Evolutionary conservation across 2,797 vertebrate species (phyloP), one percentile per base, ranked within the genome.

Genomic region (Centroberyx gerrardi): DNA sequence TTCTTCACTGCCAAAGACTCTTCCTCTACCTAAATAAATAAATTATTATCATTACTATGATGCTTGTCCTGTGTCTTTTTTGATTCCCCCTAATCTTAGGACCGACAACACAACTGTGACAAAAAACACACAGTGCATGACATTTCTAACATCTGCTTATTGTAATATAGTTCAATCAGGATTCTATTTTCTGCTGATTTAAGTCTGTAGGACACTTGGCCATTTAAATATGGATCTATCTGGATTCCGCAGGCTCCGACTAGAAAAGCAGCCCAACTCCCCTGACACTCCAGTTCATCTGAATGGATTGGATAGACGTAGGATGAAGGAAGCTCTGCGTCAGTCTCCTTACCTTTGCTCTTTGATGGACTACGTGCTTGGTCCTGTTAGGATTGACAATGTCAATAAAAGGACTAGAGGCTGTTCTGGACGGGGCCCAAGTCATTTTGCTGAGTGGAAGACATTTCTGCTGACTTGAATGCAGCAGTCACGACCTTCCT

Each of bases 1-100:
- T 88, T 93, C 80, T 91, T 88, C 76, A 90, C 88, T 93, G 93
- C 95, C 95, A 96, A 95, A 96, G 94, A 95, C 83, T 89, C 64
- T 83, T 91, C 61, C 80, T 93, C 87, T 91, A 89, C 89, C 76
- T 88, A 82, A 85, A 88, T 85, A 85, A 94, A 94, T 96, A 95
- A 95, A 94, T 95, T 95, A 95, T 94, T 94, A 88, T 93, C 78
- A 82, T 88, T 83, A 88, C 76, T 62, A 72, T 48, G 6, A 46
- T 51, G 8, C 1, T 3, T 65, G 56, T 65, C n/a, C 33, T 28
- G 49, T 80, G 46, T 80, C 27, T 46, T 62, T 67, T 68, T 33
- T 83, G 0, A 51, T 67, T 67, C 10, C 1, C 5, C 38, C 13
- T 29, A 8, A 49, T 29, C 2, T 64, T 72, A 53, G 1, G 2